Evolutionary conservation across 2,888 invertebrate species (phyloP).

Genomic region (Netelia inedita): DNA sequence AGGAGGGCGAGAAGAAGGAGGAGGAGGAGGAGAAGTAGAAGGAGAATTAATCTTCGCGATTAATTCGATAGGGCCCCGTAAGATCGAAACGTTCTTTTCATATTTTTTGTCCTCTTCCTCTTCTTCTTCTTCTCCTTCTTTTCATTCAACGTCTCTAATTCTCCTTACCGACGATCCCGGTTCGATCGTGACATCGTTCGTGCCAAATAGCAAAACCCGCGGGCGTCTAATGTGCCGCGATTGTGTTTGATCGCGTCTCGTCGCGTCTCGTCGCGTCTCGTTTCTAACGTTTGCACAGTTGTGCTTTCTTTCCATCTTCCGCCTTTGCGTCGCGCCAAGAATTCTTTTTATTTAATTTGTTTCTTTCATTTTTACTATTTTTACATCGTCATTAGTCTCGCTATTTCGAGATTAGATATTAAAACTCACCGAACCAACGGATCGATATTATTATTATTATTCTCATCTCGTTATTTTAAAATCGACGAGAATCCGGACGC

Average conservation of each 20-base stretch:
- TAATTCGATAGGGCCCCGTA: constrained; percentile 49
- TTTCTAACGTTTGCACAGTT: neutral
- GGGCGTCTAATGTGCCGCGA: neutral
- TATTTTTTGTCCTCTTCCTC: neutral
- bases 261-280: neutral
- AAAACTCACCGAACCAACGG: neutral
- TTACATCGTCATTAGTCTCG: too few species aligned
- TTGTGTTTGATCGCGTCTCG: neutral
- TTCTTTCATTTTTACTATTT: too few species aligned
- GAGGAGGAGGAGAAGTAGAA: constrained; percentile 11
- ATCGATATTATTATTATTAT: neutral
- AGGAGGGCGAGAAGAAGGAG: neutral
- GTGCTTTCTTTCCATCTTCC: neutral
- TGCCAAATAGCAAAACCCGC: neutral
- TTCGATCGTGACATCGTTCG: constrained; percentile 3
- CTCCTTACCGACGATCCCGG: neutral
- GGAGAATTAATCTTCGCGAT: constrained; percentile 23
- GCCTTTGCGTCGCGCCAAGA: neutral
- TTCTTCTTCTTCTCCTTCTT: neutral
- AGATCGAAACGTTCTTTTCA: constrained; percentile 24
- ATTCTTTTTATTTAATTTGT: too few species aligned
- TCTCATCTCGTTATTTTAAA: neutral
- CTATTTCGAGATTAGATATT: too few species aligned
- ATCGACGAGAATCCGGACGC: neutral
- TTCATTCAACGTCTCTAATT: constrained; percentile 11